Evolutionary conservation across 2,797 vertebrate species (phyloP), one percentile per base, ranked within the genome.

Genomic region (Neoniphon sammara): DNA sequence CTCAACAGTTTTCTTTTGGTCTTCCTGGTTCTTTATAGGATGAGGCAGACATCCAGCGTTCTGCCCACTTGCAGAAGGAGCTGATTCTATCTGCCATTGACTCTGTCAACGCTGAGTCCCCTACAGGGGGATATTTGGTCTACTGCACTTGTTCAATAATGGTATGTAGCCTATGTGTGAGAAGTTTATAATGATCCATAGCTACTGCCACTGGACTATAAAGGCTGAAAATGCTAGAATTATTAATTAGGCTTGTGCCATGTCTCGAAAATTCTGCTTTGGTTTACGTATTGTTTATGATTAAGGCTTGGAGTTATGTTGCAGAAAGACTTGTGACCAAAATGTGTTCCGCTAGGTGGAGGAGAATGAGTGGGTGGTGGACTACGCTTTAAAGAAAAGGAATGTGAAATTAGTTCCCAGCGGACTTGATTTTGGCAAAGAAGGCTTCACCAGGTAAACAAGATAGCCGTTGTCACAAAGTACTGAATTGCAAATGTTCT

Each of bases 311-410:
- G 36, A 31, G 49, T 25, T 31, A 12, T 44, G 64, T 15, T 31
- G 23, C 10, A 56, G 8, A 42, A 9, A 46, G 7, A 8, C 11
- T 57, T 46, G 5, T 87, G 39, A 85, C 60, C 8, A 25, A 17
- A 23, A 65, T 67, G 0, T 77, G 0, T 80, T 53, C 14, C 36
- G 31, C 36, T 83, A 99, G 98, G 95, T 99, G 70, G 98, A 99
- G 70, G 98, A 99, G 91, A 99, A 99, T 0, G 98, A 99, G 87
- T 99, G 97, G 95, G 98, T 99, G 78, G 97, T 99, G 68, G 97
- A 99, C 90, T 99, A 99, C 0, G 97, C 98, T 65, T 90, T 99
- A 83, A 98, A 96, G 89, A 99, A 99, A 83, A 96, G 98, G 85
- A 98, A 98, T 0, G 96, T 99, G 59, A 97, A 98, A 59, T 91